These are phyloP conservation scores for Camelus bactrianus DNA, from an alignment of 2,113 vertebrate genomes.

Conservation along the genomic window DNA sequence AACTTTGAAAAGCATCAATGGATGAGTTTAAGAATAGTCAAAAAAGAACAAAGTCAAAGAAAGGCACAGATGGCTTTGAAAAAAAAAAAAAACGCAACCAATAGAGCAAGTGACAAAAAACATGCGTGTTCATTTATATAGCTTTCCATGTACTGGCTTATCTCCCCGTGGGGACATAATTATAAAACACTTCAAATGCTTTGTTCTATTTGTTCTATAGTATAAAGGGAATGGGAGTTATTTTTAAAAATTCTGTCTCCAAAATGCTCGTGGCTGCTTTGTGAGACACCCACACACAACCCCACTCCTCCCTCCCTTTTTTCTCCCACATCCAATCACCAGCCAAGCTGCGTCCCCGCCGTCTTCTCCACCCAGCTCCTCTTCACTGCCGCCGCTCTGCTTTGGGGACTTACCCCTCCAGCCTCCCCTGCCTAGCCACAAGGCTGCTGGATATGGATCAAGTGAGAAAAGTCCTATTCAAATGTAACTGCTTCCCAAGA, in stretches of 20 bases:
- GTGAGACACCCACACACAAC: background rate
- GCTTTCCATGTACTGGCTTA: background rate
- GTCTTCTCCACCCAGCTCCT: background rate
- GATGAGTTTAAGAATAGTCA: background rate
- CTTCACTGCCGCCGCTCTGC: background rate
- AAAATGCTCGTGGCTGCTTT: background rate
- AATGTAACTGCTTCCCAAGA: background rate
- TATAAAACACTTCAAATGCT: background rate
- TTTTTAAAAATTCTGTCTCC: background rate
- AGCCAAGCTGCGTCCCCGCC: background rate
- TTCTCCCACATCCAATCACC: too few species aligned
- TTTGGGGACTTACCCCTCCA: rapidly evolving
- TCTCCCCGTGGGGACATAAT: background rate
- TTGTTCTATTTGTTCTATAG: background rate
- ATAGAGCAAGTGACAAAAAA: background rate
- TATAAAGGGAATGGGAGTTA: background rate
- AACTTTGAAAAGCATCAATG: background rate
- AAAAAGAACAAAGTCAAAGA: background rate
- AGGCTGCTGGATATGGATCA: rapidly evolving
- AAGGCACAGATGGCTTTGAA: background rate
- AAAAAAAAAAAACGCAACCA: background rate
- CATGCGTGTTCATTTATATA: background rate
- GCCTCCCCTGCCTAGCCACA: background rate
- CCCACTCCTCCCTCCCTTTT: background rate
- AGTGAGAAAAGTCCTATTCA: background rate